Conservation (phyloP, 2,113 vertebrate species). For the Crypturellus undulatus region DNA sequence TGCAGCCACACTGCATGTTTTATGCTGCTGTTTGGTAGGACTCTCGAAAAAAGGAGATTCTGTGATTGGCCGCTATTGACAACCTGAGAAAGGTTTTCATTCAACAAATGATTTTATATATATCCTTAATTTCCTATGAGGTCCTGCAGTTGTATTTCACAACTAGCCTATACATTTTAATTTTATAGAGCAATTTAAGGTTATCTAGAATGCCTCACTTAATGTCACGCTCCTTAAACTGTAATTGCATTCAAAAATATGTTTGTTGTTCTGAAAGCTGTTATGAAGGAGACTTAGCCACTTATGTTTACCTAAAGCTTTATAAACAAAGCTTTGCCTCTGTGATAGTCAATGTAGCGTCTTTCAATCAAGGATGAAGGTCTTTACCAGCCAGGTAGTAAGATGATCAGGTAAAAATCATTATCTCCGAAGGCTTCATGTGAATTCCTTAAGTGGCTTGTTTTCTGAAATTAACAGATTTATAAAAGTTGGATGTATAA, state of each 20-base stretch:
- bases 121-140: background rate
- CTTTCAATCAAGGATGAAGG: background rate
- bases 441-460: background rate
- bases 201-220: background rate
- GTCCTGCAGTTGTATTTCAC: background rate
- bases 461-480: background rate
- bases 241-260: background rate
- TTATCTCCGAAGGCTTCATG: background rate
- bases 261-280: constrained; percentile 18
- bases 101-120: background rate
- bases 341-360: background rate
- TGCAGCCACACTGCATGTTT: background rate
- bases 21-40: background rate
- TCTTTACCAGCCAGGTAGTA: background rate
- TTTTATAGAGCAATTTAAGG: background rate
- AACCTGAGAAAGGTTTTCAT: background rate
- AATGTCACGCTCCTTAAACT: background rate
- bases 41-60: background rate
- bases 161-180: background rate
- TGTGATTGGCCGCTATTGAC: background rate
- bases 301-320: background rate
- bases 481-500: background rate
- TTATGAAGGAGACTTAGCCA: background rate
- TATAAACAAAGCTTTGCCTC: constrained; percentile 18
- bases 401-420: background rate